These are phyloP conservation scores for Drosophila murphyi DNA, from an alignment of 1,140 invertebrate species.

Conservation along the genomic window DNA sequence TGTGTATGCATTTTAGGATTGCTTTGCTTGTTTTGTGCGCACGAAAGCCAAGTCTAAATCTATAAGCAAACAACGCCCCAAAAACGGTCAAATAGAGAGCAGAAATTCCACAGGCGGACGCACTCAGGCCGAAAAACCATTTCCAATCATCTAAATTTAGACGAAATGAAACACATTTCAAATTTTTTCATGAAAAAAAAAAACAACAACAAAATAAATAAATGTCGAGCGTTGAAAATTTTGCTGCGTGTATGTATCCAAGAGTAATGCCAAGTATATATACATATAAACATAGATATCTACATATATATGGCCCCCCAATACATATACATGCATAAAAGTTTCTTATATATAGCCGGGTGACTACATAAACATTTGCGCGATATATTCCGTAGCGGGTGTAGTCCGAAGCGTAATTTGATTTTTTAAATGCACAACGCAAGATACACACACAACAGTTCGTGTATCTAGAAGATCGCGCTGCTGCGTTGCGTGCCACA, in stretches of 20 bases:
- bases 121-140: slow-evolving; percentile 53
- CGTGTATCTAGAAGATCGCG: slow-evolving; percentile 68
- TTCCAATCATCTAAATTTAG: slow-evolving; percentile 81
- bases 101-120: slow-evolving; percentile 45
- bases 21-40: slow-evolving; percentile 49
- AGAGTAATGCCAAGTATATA: slow-evolving; percentile 63
- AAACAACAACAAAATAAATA: slow-evolving; percentile 23
- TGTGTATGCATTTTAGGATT: slow-evolving; percentile 25
- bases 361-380: slow-evolving; percentile 67
- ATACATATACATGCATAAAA: slow-evolving; percentile 36
- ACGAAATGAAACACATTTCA: slow-evolving; percentile 83
- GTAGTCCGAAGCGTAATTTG: slow-evolving; percentile 70
- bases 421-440: slow-evolving; percentile 68
- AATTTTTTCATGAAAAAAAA: slow-evolving; percentile 74
- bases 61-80: slow-evolving; percentile 65
- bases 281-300: slow-evolving; percentile 28
- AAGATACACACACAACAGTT: slow-evolving; percentile 30
- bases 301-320: slow-evolving; percentile 23
- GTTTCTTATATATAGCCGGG: slow-evolving; percentile 28
- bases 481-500: slow-evolving; percentile 31
- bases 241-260: slow-evolving; percentile 62
- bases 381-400: slow-evolving; percentile 56
- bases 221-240: slow-evolving; percentile 68
- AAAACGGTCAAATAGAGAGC: slow-evolving; percentile 49
- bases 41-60: slow-evolving; percentile 29